Percentiles rank a stretch among this genome's conserved stretches.
Conservation (phyloP, 2,797 vertebrate species). For the Serranus cabrilla region DNA sequence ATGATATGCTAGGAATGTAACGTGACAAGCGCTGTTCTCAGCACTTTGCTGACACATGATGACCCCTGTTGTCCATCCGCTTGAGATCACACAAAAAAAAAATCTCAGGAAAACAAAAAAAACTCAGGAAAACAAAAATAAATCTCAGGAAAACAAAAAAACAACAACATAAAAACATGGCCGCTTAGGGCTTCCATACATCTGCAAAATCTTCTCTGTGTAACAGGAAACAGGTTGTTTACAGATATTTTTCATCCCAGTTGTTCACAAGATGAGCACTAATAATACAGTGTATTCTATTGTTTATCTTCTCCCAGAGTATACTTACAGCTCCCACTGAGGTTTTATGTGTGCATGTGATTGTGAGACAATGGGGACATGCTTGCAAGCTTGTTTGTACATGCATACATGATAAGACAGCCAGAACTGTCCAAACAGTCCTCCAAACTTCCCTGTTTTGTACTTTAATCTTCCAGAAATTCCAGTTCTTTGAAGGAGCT, state of each 20-base stretch:
- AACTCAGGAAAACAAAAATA: too few relatives aligned
- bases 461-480: constrained; percentile 62
- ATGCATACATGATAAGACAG: constrained; percentile 42
- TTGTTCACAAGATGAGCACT: not conserved
- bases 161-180: too few relatives aligned
- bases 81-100: too few relatives aligned
- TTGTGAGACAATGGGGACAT: constrained; percentile 21
- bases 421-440: constrained; percentile 48
- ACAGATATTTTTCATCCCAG: not conserved
- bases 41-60: too few relatives aligned
- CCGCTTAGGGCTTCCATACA: too few relatives aligned
- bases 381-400: constrained; percentile 40
- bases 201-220: not conserved
- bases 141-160: too few relatives aligned
- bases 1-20: too few relatives aligned
- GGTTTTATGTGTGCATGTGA: constrained; percentile 13
- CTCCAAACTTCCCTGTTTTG: constrained; percentile 41
- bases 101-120: too few relatives aligned
- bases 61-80: too few relatives aligned
- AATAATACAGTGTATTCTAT: not conserved
- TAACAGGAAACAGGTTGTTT: not conserved
- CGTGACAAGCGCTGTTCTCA: too few relatives aligned
- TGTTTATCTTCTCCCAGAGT: not conserved
- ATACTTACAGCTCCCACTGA: not conserved
- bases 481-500: constrained; percentile 60